Percentiles rank a stretch among this genome's conserved stretches.
phyloP scores from a whole-genome alignment of 2,797 vertebrate genomes.

The Anas acuta region DNA sequence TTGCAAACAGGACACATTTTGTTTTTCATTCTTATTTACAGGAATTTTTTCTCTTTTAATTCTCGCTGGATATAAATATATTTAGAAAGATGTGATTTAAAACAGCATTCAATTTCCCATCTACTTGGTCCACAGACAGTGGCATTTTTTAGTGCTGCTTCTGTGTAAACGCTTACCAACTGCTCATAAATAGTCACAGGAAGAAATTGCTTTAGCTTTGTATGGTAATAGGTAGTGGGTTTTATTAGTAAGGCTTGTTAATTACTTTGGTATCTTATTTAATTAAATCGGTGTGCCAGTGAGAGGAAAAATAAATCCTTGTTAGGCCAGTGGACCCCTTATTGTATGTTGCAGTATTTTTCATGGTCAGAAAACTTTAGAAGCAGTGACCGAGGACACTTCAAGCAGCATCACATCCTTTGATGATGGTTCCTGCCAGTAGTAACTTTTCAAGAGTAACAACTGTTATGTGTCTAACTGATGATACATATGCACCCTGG shows the following conservation, averaged over 20 bases:
- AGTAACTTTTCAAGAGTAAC: neutral
- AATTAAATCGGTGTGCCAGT: conserved; percentile 44
- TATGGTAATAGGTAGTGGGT: conserved; percentile 24
- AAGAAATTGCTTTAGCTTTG: conserved; percentile 47
- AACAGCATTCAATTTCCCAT: neutral
- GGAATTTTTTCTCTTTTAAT: neutral
- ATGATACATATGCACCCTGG: neutral
- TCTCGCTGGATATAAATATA: neutral
- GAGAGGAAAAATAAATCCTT: conserved; percentile 35
- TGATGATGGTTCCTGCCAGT: neutral
- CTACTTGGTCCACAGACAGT: neutral
- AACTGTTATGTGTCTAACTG: neutral
- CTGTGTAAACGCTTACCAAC: conserved; percentile 22
- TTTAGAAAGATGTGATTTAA: neutral
- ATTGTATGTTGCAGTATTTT: neutral
- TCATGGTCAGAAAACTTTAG: neutral
- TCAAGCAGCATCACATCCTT: neutral
- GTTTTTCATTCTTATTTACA: neutral
- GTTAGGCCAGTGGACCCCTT: neutral
- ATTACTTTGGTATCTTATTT: conserved; percentile 43
- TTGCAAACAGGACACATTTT: neutral
- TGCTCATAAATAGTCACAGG: conserved; percentile 40
- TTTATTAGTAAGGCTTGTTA: conserved; percentile 56
- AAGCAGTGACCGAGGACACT: neutral
- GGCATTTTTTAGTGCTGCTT: conserved; percentile 28